Base-by-base conservation (phyloP, 2,888 invertebrate genomes). In the Trileptium ribeirensis region DNA sequence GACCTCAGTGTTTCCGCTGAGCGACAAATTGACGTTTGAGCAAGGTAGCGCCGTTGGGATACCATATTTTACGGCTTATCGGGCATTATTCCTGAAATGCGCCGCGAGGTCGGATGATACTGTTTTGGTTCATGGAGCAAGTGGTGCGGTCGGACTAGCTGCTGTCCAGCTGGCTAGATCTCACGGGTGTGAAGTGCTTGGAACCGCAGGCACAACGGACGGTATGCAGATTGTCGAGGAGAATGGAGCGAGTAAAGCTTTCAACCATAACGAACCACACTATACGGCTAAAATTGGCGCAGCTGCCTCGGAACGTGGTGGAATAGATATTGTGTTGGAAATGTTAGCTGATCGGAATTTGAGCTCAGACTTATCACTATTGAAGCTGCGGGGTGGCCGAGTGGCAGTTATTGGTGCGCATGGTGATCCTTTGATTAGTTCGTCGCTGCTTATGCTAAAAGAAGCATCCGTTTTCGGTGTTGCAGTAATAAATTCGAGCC, bases 291-390 rank as follows among this genome's bases (percentile, higher is more conserved):
- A n/a, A n/a, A n/a, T n/a, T n/a, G n/a, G n/a, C n/a, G n/a, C n/a
- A n/a, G n/a, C n/a, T n/a, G n/a, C n/a, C n/a, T n/a, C n/a, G n/a
- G n/a, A n/a, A n/a, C n/a, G n/a, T n/a, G n/a, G n/a, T n/a, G 86
- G 83, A 91, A 91, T 91, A 81, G 89, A 92, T 84, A 86, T 91
- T 19, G 90, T 92, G 38, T 85, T 92, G 38, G 92, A 92, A 87
- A 92, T 91, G 90, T 86, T 91, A 82, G 91, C 91, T 8, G 91
- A 92, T 86, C 89, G 90, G 0, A 92, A 92, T 84, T 87, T 92
- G 67, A 89, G 89, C 39, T 88, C 87, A 3, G 91, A 92, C 85
- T 85, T 91, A 51, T 86, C 87, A 38, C 84, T 91, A n/a, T 85
- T 91, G 29, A 88, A 86, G 15, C n/a, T n/a, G n/a, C 84, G 85